Evolutionary conservation across 1,140 invertebrate species (phyloP), one percentile per base, ranked within the genome.

Genomic region (Drosophila quadrilineata): DNA sequence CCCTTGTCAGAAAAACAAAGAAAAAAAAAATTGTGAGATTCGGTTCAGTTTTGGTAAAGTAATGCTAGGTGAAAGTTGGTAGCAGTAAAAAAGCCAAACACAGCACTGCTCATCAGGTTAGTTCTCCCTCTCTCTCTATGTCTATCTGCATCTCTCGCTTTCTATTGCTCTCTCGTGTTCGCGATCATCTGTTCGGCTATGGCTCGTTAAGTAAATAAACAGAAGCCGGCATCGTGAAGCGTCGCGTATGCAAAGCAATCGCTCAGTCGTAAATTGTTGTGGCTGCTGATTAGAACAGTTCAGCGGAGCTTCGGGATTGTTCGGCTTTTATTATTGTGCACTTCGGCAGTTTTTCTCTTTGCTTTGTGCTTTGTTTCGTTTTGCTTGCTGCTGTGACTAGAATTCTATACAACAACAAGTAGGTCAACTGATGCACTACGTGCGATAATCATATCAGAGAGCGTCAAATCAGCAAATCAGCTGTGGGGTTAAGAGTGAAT

Each of bases 401-500:
- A 40, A 62, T 62, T 40, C 14, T 48, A n/a, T n/a, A n/a, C n/a
- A n/a, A 26, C 33, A 16, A 67, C 53, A 67, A 67, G 64, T 67
- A 67, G 48, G 64, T 67, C 58, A 67, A 35, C 14, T 46, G 58
- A 54, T 67, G 48, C 10, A 24, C 9, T 31, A 29, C n/a, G n/a
- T 49, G 41, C 29, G 26, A 46, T 60, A 46, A 17, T 57, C 48
- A 10, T 29, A 3, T 5, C 14, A 24, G 14, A 53, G 10, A 57
- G 21, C 35, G 19, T 41, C 14, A 29, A 31, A 10, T 33, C 38
- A 16, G 26, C 26, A 58, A 10, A 1, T 0, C 22, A 16, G 10
- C n/a, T n/a, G 17, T 12, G 8, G 52, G 40, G 24, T 60, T 17
- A 65, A 65, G 63, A 56, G 58, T 68, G 58, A 68, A 68, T 62